Conservation (phyloP, 2,797 vertebrate genomes). For the Xerus rutilus region DNA sequence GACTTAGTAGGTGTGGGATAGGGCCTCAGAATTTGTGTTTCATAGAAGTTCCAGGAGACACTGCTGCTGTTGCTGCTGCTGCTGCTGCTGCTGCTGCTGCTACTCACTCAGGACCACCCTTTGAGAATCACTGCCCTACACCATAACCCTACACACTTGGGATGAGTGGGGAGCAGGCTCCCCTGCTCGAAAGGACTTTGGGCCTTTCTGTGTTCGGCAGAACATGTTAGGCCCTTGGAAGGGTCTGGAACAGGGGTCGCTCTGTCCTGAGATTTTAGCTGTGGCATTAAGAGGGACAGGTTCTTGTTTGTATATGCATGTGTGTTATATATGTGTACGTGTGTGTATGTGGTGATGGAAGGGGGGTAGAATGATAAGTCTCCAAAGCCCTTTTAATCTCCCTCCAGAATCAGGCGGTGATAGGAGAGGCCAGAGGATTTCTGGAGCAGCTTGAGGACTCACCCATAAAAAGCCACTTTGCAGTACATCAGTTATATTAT, state of each 20-base stretch:
- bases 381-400: slow-evolving; percentile 55
- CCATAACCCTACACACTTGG: accelerated
- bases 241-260: not conserved
- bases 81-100: no score
- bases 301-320: not conserved
- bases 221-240: not conserved
- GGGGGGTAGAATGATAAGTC: not conserved
- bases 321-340: not conserved
- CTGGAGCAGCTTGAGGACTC: slow-evolving; percentile 28
- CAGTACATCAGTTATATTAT: slow-evolving; percentile 75
- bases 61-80: no score
- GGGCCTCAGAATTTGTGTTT: not conserved
- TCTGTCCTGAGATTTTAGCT: not conserved
- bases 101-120: no score
- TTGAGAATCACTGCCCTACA: not conserved
- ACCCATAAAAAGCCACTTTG: slow-evolving; percentile 39
- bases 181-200: not conserved
- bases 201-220: not conserved
- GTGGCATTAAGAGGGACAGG: not conserved
- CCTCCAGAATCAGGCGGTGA: slow-evolving; percentile 9
- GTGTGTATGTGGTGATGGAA: not conserved
- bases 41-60: not conserved
- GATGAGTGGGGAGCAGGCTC: not conserved
- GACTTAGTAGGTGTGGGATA: not conserved
- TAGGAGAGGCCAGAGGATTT: slow-evolving; percentile 41